Percentiles rank a stretch among this genome's conserved stretches.
phyloP scores from a whole-genome alignment of 2,113 vertebrate genomes.

The Anolis carolinensis region DNA sequence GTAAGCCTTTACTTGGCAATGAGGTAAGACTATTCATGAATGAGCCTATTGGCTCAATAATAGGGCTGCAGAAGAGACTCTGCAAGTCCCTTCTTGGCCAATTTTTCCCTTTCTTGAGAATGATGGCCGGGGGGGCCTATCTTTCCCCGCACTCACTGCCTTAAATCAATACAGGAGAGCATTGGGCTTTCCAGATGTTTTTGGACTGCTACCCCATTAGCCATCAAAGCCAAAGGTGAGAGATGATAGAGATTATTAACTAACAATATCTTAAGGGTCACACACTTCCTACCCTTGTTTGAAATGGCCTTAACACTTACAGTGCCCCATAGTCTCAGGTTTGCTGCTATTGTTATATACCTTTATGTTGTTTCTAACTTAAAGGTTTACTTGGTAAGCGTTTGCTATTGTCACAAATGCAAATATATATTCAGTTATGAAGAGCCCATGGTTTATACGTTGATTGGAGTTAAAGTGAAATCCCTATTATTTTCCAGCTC shows the following conservation, averaged over 20 bases:
- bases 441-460: background rate
- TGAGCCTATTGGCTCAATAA: background rate
- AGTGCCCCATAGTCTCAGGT: no score
- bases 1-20: background rate
- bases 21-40: background rate
- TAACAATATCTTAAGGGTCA: background rate
- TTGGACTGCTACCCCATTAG: background rate
- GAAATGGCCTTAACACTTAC: background rate
- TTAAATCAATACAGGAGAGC: background rate
- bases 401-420: no score
- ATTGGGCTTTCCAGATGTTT: background rate
- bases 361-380: background rate
- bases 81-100: background rate
- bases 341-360: no score
- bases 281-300: background rate
- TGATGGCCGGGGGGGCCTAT: background rate
- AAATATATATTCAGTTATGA: background rate
- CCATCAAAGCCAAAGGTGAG: background rate
- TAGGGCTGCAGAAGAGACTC: background rate
- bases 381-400: background rate
- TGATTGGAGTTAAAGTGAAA: background rate
- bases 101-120: background rate
- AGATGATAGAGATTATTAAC: background rate
- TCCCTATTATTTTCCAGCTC: background rate
- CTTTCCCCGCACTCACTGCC: no score